These are phyloP conservation scores for Chelidonichthys spinosus DNA, from an alignment of 2,797 vertebrate species.

Conservation along the genomic window DNA sequence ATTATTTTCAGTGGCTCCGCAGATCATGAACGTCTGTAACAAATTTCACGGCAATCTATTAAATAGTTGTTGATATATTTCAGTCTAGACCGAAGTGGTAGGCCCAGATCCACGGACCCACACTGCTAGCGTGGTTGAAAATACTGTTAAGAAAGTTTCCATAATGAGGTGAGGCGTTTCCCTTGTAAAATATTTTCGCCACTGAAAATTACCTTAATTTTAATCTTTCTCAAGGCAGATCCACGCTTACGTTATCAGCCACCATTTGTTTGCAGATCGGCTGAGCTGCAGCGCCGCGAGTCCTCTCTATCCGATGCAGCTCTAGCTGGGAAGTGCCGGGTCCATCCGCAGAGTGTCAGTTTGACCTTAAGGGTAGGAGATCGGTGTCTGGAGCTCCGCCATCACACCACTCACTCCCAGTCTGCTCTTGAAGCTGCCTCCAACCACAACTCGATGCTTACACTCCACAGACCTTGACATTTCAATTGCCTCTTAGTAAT, in stretches of 20 bases:
- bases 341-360: conserved; percentile 57
- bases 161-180: not conserved
- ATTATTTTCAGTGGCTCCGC: no score
- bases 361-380: conserved; percentile 67
- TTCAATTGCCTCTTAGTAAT: conserved; percentile 51
- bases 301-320: conserved; percentile 32
- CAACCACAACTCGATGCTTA: conserved; percentile 48
- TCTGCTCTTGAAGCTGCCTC: conserved; percentile 37
- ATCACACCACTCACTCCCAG: conserved; percentile 61
- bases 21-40: not conserved
- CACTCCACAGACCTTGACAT: conserved; percentile 63
- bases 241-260: not conserved
- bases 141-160: not conserved
- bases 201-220: not conserved
- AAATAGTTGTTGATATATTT: not conserved
- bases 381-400: conserved; percentile 59
- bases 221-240: not conserved
- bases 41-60: not conserved
- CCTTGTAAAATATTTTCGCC: not conserved
- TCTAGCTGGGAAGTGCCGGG: conserved; percentile 28
- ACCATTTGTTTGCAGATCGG: no score
- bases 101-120: not conserved
- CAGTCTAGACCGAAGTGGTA: not conserved
- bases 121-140: no score
- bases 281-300: not conserved